Evolutionary conservation across 2,888 invertebrate genomes (phyloP), one percentile per base, ranked within the genome.

Genomic region (Helicoverpa assulta): DNA sequence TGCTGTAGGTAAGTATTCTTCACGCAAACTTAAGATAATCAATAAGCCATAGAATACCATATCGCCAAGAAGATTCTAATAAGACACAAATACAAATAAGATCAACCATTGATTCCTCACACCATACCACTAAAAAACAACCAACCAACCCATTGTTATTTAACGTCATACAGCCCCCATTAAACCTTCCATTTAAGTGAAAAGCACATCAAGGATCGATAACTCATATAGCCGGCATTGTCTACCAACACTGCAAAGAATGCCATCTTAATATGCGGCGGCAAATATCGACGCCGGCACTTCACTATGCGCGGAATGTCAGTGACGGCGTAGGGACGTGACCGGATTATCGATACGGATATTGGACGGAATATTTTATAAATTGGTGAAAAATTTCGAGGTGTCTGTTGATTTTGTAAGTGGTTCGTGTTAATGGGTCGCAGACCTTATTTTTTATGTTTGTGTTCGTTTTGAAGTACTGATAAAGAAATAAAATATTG

Each of bases 241-340:
- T 78, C 81, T 78, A 37, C 61, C 67, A 62, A 59, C 64, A 66
- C 47, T 59, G 67, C 67, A 51, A 78, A 78, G 78, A 78, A 78
- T 78, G 78, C 78, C 67, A 78, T 81, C 78, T 78, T 78, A 78
- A 78, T 78, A 78, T 78, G 78, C 81, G 78, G 59, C 67, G 67
- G 78, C 73, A 81, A 78, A 78, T 78, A 78, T 78, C 78, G 78
- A 62, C 81, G 62, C n/a, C 54, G 61, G 66, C 77, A 81, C 77
- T 77, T 81, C 81, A 77, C 77, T 81, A 90, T 90, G 90, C 85
- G 53, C 47, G 90, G 93, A 90, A 93, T 93, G 88, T 85, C 73
- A 67, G 50, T 77, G 81, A 81, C 86, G 84, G 82, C 84, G 84
- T 74, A 85, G 74, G 76, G 84, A 90, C 88, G 92, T 89, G 90